Evolutionary conservation across 1,140 invertebrate species (phyloP).

Genomic region (Temnothorax curvispinosus): DNA sequence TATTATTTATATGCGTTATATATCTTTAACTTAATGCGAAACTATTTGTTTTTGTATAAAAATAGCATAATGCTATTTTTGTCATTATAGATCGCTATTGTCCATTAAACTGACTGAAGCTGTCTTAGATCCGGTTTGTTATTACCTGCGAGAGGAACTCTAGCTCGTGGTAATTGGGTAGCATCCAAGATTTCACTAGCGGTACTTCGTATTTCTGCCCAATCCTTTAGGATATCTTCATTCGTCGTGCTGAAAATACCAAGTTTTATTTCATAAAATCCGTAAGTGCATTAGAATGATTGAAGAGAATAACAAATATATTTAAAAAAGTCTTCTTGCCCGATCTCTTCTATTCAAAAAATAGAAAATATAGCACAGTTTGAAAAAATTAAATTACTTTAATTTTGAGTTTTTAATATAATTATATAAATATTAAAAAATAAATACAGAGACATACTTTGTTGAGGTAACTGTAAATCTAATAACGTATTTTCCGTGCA

Average conservation of each 20-base stretch:
- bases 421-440: conserved; percentile 5
- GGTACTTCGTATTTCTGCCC: conserved; percentile 94
- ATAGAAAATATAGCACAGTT: background rate
- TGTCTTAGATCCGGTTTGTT: conserved; percentile 9
- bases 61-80: background rate
- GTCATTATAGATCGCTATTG: background rate
- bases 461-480: conserved; percentile 96
- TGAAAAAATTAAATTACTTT: background rate
- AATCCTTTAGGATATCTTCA: conserved; percentile 95
- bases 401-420: background rate
- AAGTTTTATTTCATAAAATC: conserved; percentile 4
- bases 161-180: conserved; percentile 86
- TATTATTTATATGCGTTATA: background rate
- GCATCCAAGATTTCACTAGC: conserved; percentile 90
- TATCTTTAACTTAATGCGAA: background rate
- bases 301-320: background rate
- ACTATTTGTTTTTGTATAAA: background rate
- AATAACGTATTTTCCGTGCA: conserved; percentile 97
- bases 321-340: background rate
- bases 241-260: conserved; percentile 90
- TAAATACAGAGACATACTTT: conserved; percentile 80
- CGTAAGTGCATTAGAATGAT: background rate
- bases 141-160: conserved; percentile 91
- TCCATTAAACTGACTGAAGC: background rate
- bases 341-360: too few relatives aligned